Evolutionary conservation across 2,113 vertebrate genomes (phyloP).

Genomic region (Dunckerocampus dactyliophorus): DNA sequence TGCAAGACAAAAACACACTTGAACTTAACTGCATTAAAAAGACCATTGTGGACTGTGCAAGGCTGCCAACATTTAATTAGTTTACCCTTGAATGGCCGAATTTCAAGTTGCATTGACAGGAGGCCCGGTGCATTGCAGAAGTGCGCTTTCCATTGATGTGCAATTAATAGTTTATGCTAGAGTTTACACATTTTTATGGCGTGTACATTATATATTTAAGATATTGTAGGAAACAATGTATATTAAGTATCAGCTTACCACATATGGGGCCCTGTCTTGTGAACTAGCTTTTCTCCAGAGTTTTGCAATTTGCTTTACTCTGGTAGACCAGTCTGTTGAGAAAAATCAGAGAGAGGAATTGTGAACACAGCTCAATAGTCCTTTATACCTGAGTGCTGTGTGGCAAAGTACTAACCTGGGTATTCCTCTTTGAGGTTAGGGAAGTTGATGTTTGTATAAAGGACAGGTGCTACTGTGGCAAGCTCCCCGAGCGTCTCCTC

Average conservation of each 20-base stretch:
- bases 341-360: constrained; percentile 2
- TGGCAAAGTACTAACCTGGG: constrained; percentile 75
- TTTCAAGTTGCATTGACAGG: constrained; percentile 39
- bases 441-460: constrained; percentile 97
- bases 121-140: constrained; percentile 29
- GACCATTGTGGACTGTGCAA: constrained; percentile 28
- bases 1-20: constrained; percentile 29
- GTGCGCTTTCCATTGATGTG: constrained; percentile 15
- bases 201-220: neutral
- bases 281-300: constrained; percentile 98
- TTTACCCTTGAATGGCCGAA: constrained; percentile 39
- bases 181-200: constrained; percentile 2
- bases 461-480: constrained; percentile 94
- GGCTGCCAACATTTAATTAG: constrained; percentile 46
- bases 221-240: constrained; percentile 12
- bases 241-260: constrained; percentile 78
- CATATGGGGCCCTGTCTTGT: constrained; percentile 95
- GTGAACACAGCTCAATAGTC: constrained; percentile 7
- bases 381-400: neutral
- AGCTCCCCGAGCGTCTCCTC: constrained; percentile 94
- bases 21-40: constrained; percentile 41
- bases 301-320: constrained; percentile 98
- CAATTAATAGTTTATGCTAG: constrained; percentile 12
- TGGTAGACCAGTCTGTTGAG: constrained; percentile 88
- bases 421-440: constrained; percentile 94